Percentiles rank a stretch among this genome's conserved stretches.
These are phyloP conservation scores for Himalopsyche tibetana DNA, from an alignment of 2,888 invertebrate genomes.

Conservation along the genomic window DNA sequence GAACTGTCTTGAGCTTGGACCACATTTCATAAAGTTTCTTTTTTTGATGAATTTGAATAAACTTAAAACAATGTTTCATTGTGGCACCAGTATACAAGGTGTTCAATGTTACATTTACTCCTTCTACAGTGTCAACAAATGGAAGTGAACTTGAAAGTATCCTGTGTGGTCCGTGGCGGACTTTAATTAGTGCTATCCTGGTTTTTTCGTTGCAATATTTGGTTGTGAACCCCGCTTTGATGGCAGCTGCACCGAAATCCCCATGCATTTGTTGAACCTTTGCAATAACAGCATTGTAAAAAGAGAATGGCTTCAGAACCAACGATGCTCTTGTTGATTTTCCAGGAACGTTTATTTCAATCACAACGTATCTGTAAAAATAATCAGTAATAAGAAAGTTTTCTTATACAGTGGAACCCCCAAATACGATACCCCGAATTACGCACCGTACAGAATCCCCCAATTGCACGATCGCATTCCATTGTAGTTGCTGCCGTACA, in stretches of 20 bases:
- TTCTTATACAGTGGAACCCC: no score
- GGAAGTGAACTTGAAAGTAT: slow-evolving; percentile 84
- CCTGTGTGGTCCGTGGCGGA: slow-evolving; percentile 85
- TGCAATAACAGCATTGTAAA: slow-evolving; percentile 78
- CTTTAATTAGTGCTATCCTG: slow-evolving; percentile 83
- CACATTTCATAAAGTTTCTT: slow-evolving; percentile 81
- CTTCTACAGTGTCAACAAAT: slow-evolving; percentile 81
- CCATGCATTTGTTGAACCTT: slow-evolving; percentile 85
- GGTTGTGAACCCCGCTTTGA: slow-evolving; percentile 83
- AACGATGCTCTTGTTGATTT: slow-evolving; percentile 75
- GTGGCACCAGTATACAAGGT: slow-evolving; percentile 88
- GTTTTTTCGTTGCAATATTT: slow-evolving; percentile 89
- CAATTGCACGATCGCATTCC: no score
- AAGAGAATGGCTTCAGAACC: slow-evolving; percentile 74
- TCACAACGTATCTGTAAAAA: slow-evolving; percentile 80
- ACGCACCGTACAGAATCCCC: no score
- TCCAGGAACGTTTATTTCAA: slow-evolving; percentile 78
- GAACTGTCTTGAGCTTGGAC: slow-evolving; percentile 79
- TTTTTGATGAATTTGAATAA: slow-evolving; percentile 83
- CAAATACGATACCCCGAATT: no score
- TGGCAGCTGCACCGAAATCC: slow-evolving; percentile 84
- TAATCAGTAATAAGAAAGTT: background rate
- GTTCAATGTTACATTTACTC: slow-evolving; percentile 78
- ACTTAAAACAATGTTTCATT: slow-evolving; percentile 86
- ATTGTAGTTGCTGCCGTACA: no score